Evolutionary conservation across 1,140 invertebrate genomes (phyloP).

Genomic region (Drosophila quadrilineata): DNA sequence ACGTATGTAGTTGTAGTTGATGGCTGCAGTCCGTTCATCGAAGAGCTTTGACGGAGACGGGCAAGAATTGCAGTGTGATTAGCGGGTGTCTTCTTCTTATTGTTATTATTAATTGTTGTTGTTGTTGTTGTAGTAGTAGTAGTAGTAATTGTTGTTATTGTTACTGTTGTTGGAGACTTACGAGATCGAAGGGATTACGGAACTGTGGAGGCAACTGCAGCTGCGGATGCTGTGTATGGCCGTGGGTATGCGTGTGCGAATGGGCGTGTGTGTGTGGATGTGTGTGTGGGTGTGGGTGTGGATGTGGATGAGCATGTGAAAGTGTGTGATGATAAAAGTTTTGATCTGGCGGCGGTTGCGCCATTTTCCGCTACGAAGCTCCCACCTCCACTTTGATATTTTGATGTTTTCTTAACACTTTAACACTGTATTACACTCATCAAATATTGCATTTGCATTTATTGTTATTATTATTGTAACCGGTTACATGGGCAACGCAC

Average conservation of each 20-base stretch:
- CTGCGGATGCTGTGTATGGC: slow-evolving; percentile 58
- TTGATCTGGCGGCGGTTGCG: slow-evolving; percentile 76
- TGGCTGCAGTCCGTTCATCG: slow-evolving; percentile 69
- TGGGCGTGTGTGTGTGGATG: slow-evolving; percentile 47
- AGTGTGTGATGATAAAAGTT: slow-evolving; percentile 71
- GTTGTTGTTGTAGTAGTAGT: background rate
- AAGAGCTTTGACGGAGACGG: slow-evolving; percentile 49
- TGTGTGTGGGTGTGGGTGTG: slow-evolving; percentile 44
- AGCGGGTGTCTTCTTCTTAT: background rate
- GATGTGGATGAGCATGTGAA: slow-evolving; percentile 60
- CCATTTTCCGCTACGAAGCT: slow-evolving; percentile 62
- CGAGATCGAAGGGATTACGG: slow-evolving; percentile 73
- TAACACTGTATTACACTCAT: background rate
- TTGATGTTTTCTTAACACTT: slow-evolving; percentile 11
- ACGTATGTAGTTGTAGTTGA: slow-evolving; percentile 75
- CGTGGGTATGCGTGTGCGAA: slow-evolving; percentile 57
- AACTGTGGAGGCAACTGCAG: slow-evolving; percentile 75
- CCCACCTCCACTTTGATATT: slow-evolving; percentile 26
- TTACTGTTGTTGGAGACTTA: slow-evolving; percentile 37
- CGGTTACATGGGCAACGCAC: slow-evolving; percentile 58
- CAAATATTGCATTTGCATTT: slow-evolving; percentile 18
- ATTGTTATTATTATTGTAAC: slow-evolving; percentile 53
- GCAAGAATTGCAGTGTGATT: slow-evolving; percentile 5
- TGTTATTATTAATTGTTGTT: slow-evolving; percentile 3
- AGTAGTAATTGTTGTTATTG: background rate